Evolutionary conservation across 2,797 vertebrate species (phyloP).

Genomic region (Morus bassanus): DNA sequence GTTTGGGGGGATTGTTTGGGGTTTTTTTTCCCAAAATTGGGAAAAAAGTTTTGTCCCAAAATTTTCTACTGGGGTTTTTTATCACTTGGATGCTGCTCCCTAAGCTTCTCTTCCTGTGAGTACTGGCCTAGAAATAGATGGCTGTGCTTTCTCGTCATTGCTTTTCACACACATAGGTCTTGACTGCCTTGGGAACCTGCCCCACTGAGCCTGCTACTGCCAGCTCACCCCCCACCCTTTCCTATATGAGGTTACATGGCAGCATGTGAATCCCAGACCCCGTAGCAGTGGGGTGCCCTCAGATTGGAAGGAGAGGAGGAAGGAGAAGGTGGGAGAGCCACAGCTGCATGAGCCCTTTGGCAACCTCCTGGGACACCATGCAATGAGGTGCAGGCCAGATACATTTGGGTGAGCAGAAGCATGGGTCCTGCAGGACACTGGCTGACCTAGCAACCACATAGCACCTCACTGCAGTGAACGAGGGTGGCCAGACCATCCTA

Average conservation of each 20-base stretch:
- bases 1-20: background rate
- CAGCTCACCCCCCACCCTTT: background rate
- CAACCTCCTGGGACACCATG: background rate
- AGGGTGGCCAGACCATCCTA: background rate
- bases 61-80: background rate
- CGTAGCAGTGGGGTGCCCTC: background rate
- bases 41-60: too few relatives aligned
- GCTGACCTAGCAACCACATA: background rate
- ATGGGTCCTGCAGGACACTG: background rate
- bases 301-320: background rate
- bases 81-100: background rate
- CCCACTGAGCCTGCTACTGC: fast-evolving
- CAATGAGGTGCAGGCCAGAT: background rate
- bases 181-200: background rate
- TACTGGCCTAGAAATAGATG: background rate
- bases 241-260: background rate
- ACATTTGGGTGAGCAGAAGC: background rate
- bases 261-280: background rate
- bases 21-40: too few relatives aligned
- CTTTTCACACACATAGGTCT: background rate
- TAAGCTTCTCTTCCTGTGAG: background rate
- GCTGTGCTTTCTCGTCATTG: background rate
- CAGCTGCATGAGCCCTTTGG: background rate
- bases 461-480: background rate
- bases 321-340: background rate